phyloP scores from a whole-genome alignment of 2,113 vertebrate genomes.

The Melanotaenia duboulayi region DNA sequence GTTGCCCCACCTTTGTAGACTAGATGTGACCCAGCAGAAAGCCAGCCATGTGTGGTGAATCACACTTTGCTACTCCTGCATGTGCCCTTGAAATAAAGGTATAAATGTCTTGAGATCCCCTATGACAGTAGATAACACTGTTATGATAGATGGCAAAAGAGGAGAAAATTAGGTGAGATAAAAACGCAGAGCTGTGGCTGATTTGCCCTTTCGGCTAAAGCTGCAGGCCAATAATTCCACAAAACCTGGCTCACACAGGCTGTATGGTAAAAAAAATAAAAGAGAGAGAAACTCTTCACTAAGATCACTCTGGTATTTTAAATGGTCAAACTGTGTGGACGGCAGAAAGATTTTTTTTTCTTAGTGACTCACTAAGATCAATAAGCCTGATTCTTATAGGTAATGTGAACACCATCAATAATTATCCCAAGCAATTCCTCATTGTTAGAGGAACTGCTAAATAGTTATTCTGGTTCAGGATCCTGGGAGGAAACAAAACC shows the following conservation, averaged over 20 bases:
- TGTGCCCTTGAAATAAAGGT: conserved; percentile 10
- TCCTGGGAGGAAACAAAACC: not conserved
- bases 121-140: conserved; percentile 23
- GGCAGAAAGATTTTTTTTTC: conserved; percentile 18
- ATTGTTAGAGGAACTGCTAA: too few relatives aligned
- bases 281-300: not conserved
- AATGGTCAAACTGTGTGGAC: not conserved
- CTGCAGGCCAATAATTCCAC: conserved; percentile 10
- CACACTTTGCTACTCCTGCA: conserved; percentile 24
- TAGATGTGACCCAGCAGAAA: conserved; percentile 16
- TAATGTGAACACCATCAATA: conserved; percentile 6
- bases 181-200: conserved; percentile 23
- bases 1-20: not conserved
- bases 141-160: conserved; percentile 20
- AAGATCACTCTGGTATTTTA: conserved; percentile 31
- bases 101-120: conserved; percentile 5
- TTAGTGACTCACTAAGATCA: conserved; percentile 1
- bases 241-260: not conserved
- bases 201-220: conserved; percentile 34
- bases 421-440: not conserved
- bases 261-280: not conserved
- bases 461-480: too few relatives aligned
- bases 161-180: conserved; percentile 42
- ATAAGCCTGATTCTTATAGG: not conserved
- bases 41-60: not conserved